Evolutionary conservation across 2,113 vertebrate genomes (phyloP), one percentile per base, ranked within the genome.

Genomic region (Channa maculata): DNA sequence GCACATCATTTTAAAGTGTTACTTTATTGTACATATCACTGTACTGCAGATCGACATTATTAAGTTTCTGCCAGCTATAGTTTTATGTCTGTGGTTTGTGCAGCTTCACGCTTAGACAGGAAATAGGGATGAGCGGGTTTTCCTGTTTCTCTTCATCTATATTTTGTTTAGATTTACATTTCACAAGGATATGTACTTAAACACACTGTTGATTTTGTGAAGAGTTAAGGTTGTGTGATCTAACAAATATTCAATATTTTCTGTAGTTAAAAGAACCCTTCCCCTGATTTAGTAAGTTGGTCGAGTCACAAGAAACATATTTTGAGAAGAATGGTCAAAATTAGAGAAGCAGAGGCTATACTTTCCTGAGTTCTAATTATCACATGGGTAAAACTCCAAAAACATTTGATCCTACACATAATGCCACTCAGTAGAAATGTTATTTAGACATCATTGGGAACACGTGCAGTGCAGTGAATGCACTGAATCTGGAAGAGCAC

Each of bases 91-190:
- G 91, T 82, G 92, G 91, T 94, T 87, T 83, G 53, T 80, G 86
- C 80, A 84, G 80, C 85, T 90, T 89, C 77, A 60, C 88, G 86
- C 89, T 91, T 73, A 67, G 43, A 90, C 92, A 93, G 92, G 94
- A 93, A 94, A 91, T 87, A 92, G 91, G 92, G 89, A 92, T 88
- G 77, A 90, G 89, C 83, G 86, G 72, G 73, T 92, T 92, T 87
- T 93, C 89, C 89, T 93, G 90, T 93, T 84, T 70, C 85, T 91
- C 87, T 86, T 86, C 61, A 80, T 89, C 68, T 89, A 48, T 82
- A 83, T 46, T 81, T 88, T 84, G 54, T 79, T 68, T 66, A 81
- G 70, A 84, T 84, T 81, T 69, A 76, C 46, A 60, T 78, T 73
- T 73, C 45, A 54, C 38, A 38, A 64, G 65, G 82, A 86, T 76